Conservation (phyloP, 2,888 invertebrate species). For the Phania funesta region DNA sequence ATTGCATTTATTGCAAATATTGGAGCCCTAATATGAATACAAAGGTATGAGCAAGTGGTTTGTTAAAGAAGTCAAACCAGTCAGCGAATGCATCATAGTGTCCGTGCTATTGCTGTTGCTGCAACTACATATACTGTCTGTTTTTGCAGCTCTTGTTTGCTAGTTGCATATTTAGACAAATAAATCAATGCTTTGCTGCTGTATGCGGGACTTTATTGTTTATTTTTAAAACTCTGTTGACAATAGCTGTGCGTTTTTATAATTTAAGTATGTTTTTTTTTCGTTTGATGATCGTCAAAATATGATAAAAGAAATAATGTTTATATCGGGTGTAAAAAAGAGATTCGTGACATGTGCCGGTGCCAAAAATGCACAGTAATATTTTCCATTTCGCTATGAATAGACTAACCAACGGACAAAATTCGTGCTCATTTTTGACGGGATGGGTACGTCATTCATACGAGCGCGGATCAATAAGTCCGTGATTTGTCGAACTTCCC, state of each 20-base stretch:
- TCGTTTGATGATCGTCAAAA: slow-evolving; percentile 61
- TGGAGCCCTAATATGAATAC: background rate
- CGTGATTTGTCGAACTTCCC: too few relatives aligned
- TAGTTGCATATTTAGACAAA: slow-evolving; percentile 74
- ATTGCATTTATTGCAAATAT: slow-evolving; percentile 69
- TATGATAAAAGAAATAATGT: slow-evolving; percentile 61
- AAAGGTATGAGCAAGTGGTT: background rate
- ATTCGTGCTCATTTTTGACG: too few relatives aligned
- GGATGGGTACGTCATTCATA: too few relatives aligned
- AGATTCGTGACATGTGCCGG: too few relatives aligned
- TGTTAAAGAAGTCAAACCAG: slow-evolving; percentile 41
- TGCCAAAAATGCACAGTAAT: too few relatives aligned
- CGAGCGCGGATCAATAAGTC: too few relatives aligned
- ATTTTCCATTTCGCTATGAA: too few relatives aligned
- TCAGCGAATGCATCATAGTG: slow-evolving; percentile 1
- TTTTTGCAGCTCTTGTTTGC: too few relatives aligned
- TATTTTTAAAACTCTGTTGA: slow-evolving; percentile 33
- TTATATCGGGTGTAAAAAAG: too few relatives aligned
- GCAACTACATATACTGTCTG: slow-evolving; percentile 21
- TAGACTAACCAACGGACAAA: too few relatives aligned
- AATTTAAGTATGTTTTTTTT: slow-evolving; percentile 30
- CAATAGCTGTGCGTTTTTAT: slow-evolving; percentile 54
- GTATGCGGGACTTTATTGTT: slow-evolving; percentile 75
- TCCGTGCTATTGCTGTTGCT: too few relatives aligned
- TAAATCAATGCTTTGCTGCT: slow-evolving; percentile 74